These are phyloP conservation scores for Drosophila persimilis DNA, from an alignment of 1,140 invertebrate species.

Conservation along the genomic window DNA sequence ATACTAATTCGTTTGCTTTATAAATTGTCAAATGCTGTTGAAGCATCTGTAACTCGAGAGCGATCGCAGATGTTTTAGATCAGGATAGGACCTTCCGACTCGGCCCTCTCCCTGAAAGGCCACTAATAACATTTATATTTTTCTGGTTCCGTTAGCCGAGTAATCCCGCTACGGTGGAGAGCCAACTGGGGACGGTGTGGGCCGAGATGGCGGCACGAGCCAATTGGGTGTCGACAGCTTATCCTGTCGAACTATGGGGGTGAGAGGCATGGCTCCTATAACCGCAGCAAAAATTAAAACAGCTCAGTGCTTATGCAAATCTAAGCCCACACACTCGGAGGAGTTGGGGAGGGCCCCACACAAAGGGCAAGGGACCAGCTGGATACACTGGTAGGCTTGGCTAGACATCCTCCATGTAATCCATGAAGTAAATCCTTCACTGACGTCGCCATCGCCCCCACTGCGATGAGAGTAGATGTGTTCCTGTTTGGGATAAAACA, in stretches of 20 bases:
- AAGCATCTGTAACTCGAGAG: too few relatives aligned
- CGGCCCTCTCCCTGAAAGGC: too few relatives aligned
- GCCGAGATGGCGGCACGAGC: background rate
- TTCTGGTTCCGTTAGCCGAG: background rate
- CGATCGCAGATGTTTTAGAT: too few relatives aligned
- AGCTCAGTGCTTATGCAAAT: constrained; percentile 14
- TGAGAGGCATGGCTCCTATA: too few relatives aligned
- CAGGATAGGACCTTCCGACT: too few relatives aligned
- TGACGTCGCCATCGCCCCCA: background rate
- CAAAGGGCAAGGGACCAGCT: background rate
- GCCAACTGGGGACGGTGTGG: too few relatives aligned
- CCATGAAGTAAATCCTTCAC: background rate
- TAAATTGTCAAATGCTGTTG: too few relatives aligned
- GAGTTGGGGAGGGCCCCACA: background rate
- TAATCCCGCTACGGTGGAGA: background rate
- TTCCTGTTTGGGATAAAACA: background rate
- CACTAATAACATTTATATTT: background rate
- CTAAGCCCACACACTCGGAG: background rate
- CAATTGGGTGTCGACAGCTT: background rate
- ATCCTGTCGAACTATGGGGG: background rate
- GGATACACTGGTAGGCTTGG: background rate
- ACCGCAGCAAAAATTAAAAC: constrained; percentile 4
- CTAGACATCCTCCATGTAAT: background rate
- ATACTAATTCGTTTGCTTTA: too few relatives aligned
- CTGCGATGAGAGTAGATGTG: too few relatives aligned